Evolutionary conservation across 2,113 vertebrate species (phyloP).

Genomic region (Phaethornis superciliosus): DNA sequence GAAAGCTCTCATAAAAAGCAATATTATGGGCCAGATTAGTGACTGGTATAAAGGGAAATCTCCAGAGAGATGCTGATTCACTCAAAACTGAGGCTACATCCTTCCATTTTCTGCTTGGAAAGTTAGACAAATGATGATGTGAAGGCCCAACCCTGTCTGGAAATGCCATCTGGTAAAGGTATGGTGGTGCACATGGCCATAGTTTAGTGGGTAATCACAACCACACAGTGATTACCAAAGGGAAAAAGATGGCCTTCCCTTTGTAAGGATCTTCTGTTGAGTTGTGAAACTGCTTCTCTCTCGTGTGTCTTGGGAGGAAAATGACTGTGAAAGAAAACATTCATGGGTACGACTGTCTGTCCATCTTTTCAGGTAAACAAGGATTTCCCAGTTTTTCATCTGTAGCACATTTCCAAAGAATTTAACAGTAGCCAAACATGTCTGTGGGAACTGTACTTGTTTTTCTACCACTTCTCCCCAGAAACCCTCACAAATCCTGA

Average conservation of each 20-base stretch:
- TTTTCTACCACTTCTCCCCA: neutral
- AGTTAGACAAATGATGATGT: neutral
- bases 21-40: neutral
- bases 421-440: neutral
- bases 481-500: neutral
- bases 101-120: slow-evolving; percentile 6
- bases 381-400: neutral
- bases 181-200: neutral
- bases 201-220: neutral
- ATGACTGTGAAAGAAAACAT: neutral
- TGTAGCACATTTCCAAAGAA: neutral
- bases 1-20: neutral
- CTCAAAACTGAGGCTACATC: neutral
- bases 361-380: neutral
- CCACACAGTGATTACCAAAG: neutral
- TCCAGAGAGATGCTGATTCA: slow-evolving; percentile 29
- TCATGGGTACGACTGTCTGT: neutral
- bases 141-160: slow-evolving; percentile 4
- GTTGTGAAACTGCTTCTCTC: neutral
- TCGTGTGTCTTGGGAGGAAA: neutral
- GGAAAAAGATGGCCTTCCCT: neutral
- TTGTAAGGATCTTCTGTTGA: neutral
- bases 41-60: neutral
- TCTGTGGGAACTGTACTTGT: neutral
- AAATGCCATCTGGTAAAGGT: slow-evolving; percentile 16